phyloP scores from a whole-genome alignment of 2,113 vertebrate genomes.

The Pholis gunnellus region DNA sequence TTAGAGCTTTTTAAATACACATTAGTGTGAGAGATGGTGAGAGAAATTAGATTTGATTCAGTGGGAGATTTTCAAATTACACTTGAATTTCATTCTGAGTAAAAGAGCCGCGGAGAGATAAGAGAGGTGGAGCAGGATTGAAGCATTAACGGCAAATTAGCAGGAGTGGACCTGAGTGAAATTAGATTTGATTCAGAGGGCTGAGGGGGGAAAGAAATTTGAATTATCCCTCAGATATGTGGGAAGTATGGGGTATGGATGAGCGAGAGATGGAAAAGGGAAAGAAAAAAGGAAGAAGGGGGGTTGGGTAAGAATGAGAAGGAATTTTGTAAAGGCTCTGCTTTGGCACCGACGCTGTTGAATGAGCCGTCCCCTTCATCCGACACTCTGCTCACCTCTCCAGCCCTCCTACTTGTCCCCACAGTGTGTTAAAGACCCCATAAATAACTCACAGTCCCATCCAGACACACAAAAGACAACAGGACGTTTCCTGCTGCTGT shows the following conservation, averaged over 20 bases:
- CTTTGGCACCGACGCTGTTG: conserved; percentile 28
- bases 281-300: neutral
- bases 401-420: conserved; percentile 39
- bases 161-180: conserved; percentile 65
- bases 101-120: conserved; percentile 52
- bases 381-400: conserved; percentile 45
- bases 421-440: conserved; percentile 58
- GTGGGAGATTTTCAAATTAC: conserved; percentile 68
- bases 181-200: conserved; percentile 73
- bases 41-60: conserved; percentile 76
- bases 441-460: conserved; percentile 68
- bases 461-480: conserved; percentile 62
- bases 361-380: conserved; percentile 33
- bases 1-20: conserved; percentile 61
- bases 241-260: conserved; percentile 32
- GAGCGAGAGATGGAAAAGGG: neutral
- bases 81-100: conserved; percentile 68
- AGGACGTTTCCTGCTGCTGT: conserved; percentile 50
- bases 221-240: conserved; percentile 63
- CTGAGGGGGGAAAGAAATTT: conserved; percentile 37
- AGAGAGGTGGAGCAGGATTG: conserved; percentile 33
- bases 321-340: conserved; percentile 38
- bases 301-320: conserved; percentile 9
- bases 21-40: conserved; percentile 65
- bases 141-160: conserved; percentile 70